Evolutionary conservation across 2,113 vertebrate genomes (phyloP).

Genomic region (Saguinus imperator): DNA sequence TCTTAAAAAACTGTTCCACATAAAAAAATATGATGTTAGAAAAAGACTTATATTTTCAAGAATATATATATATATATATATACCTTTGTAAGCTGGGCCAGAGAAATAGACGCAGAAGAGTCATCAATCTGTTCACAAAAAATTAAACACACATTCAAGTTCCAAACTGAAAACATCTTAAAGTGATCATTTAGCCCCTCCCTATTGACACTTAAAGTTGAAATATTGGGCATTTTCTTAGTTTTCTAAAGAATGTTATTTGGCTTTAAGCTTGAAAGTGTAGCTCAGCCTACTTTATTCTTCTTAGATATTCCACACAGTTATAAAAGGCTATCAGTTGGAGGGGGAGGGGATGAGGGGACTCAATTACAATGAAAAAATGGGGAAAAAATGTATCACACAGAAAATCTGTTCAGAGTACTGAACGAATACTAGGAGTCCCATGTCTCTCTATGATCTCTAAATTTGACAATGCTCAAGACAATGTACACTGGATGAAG

Average conservation of each 20-base stretch:
- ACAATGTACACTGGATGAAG: neutral
- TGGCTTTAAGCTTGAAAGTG: conserved; percentile 58
- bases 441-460: neutral
- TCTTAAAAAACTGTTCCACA: conserved; percentile 59
- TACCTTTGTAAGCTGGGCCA: conserved; percentile 98
- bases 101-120: conserved; percentile 92
- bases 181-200: conserved; percentile 83
- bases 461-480: conserved; percentile 37
- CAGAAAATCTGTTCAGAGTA: neutral
- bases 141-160: conserved; percentile 94
- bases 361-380: conserved; percentile 33
- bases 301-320: conserved; percentile 29
- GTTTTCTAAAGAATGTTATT: conserved; percentile 52
- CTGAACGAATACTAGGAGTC: conserved; percentile 1
- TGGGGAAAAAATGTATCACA: neutral
- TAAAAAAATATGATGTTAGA: conserved; percentile 76
- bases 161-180: conserved; percentile 86
- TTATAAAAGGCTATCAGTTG: neutral
- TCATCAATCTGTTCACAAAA: conserved; percentile 96
- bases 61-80: conserved; percentile 89
- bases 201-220: conserved; percentile 79
- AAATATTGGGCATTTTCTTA: conserved; percentile 70
- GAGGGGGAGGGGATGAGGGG: neutral
- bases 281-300: conserved; percentile 29
- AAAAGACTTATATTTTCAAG: conserved; percentile 81